These are phyloP conservation scores for Phaethon lepturus DNA, from an alignment of 2,113 vertebrate genomes.

Conservation along the genomic window DNA sequence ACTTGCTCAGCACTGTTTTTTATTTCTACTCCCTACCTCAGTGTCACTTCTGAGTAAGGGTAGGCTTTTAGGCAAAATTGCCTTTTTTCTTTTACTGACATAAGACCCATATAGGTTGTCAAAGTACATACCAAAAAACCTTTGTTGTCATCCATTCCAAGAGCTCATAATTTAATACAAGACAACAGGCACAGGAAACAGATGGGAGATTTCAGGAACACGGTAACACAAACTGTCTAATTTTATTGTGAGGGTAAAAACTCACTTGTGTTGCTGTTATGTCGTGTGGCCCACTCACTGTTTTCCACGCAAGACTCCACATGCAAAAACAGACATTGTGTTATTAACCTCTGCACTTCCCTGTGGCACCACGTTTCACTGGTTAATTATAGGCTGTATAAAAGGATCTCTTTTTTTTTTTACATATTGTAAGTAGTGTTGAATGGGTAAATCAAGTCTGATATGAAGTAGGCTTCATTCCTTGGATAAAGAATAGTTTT, in stretches of 20 bases:
- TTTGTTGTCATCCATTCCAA: not conserved
- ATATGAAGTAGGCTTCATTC: not conserved
- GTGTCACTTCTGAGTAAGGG: not conserved
- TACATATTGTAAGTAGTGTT: not conserved
- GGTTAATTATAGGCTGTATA: not conserved
- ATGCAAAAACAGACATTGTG: rapidly evolving
- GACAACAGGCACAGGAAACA: not conserved
- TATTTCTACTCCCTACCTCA: not conserved
- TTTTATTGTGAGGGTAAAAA: slow-evolving; percentile 24
- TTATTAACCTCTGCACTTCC: not conserved
- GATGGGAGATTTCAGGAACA: slow-evolving; percentile 11
- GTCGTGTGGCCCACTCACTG: not conserved
- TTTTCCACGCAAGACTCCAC: not conserved
- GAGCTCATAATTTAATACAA: not conserved
- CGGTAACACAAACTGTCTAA: not conserved
- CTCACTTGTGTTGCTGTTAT: not conserved
- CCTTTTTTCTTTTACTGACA: not conserved
- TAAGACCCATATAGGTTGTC: not conserved
- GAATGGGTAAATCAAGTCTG: not conserved
- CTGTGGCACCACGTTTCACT: not conserved
- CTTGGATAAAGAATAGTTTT: not conserved
- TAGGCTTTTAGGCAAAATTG: slow-evolving; percentile 31
- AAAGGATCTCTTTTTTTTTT: not conserved
- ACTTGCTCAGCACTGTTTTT: not conserved
- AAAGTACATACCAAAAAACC: not conserved